Evolutionary conservation across 2,888 invertebrate genomes (phyloP).

Genomic region (Cyclophora albipunctata): DNA sequence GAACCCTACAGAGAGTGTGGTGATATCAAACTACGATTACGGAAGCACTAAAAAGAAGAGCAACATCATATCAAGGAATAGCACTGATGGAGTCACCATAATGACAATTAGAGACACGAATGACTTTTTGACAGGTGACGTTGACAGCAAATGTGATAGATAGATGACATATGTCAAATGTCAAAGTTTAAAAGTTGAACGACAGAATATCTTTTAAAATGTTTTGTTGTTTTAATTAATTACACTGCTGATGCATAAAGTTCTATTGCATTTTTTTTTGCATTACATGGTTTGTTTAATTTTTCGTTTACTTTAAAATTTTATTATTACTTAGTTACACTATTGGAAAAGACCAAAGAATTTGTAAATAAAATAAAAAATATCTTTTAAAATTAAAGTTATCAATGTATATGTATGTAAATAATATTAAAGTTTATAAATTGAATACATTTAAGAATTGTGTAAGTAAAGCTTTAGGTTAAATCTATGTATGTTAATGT

Average conservation of each 20-base stretch:
- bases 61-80: constrained; percentile 57
- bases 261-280: neutral
- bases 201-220: neutral
- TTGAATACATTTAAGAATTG: too few species aligned
- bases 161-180: constrained; percentile 28
- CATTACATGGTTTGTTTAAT: neutral
- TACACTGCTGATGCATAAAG: neutral
- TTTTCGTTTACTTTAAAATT: too few species aligned
- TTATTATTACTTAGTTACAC: too few species aligned
- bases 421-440: too few species aligned
- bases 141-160: constrained; percentile 53
- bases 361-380: too few species aligned
- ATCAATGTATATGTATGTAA: too few species aligned
- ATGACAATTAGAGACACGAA: constrained; percentile 56
- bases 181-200: neutral
- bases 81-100: constrained; percentile 60
- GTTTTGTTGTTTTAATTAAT: neutral
- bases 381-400: too few species aligned
- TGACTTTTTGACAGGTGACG: constrained; percentile 48
- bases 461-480: too few species aligned
- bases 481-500: too few species aligned
- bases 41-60: constrained; percentile 67
- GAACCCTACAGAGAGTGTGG: constrained; percentile 68
- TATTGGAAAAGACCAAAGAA: neutral
- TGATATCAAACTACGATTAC: constrained; percentile 69